Evolutionary conservation across 2,113 vertebrate species (phyloP).

Genomic region (Silurus glanis): DNA sequence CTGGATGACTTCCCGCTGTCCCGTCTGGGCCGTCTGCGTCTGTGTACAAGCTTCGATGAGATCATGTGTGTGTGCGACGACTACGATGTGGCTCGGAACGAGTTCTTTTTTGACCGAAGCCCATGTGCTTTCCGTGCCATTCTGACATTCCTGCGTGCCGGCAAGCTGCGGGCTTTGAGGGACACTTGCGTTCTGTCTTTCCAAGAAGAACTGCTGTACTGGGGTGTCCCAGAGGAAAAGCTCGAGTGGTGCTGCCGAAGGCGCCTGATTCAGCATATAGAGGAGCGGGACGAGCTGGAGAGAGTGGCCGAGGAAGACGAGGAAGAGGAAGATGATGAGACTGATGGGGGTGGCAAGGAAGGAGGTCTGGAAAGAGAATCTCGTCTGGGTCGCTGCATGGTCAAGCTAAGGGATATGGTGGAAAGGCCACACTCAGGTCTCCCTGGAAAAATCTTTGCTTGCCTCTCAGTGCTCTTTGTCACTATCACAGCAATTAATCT

Average conservation of each 20-base stretch:
- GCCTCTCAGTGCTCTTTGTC: constrained; percentile 94
- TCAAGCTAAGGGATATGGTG: constrained; percentile 92
- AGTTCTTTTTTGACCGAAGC: constrained; percentile 98
- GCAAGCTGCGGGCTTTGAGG: constrained; percentile 87
- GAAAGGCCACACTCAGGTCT: constrained; percentile 95
- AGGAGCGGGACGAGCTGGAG: constrained; percentile 89
- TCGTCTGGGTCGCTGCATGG: constrained; percentile 81
- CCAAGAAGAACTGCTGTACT: constrained; percentile 95
- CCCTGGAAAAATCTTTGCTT: constrained; percentile 96
- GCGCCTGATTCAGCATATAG: constrained; percentile 88
- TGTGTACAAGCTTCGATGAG: constrained; percentile 93
- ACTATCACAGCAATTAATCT: constrained; percentile 96
- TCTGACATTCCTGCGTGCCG: constrained; percentile 90
- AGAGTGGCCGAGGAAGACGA: constrained; percentile 81
- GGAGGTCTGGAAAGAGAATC: constrained; percentile 67
- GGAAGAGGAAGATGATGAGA: constrained; percentile 67
- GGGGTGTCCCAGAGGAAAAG: constrained; percentile 92
- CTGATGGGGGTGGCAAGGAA: constrained; percentile 70
- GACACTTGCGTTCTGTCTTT: constrained; percentile 96
- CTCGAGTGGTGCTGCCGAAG: constrained; percentile 94
- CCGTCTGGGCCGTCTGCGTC: constrained; percentile 86
- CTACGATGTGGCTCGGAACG: constrained; percentile 89
- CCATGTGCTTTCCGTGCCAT: constrained; percentile 93
- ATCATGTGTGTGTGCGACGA: constrained; percentile 95
- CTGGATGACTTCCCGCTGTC: constrained; percentile 94